Percentiles rank a stretch among this genome's conserved stretches.
Evolutionary conservation across 2,797 vertebrate species (phyloP).

Genomic region (Alcedo atthis): DNA sequence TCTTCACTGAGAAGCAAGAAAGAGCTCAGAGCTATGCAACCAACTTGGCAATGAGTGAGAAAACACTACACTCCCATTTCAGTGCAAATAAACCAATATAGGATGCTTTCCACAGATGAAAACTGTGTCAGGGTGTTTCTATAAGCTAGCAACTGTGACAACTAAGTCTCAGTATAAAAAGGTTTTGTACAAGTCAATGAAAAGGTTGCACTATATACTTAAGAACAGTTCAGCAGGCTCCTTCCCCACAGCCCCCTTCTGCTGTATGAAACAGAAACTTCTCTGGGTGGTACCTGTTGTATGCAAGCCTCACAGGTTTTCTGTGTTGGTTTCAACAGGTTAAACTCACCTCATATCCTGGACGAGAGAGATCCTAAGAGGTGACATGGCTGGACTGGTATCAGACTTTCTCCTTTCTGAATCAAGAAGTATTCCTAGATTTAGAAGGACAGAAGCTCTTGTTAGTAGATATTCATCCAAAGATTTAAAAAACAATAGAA

Average conservation of each 20-base stretch:
- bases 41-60: neutral
- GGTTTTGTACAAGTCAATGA: neutral
- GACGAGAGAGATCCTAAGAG: constrained; percentile 92
- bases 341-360: constrained; percentile 95
- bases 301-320: neutral
- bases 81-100: neutral
- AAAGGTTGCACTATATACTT: neutral
- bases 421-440: constrained; percentile 90
- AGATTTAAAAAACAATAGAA: neutral
- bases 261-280: neutral
- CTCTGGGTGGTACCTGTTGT: neutral
- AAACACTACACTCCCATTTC: neutral
- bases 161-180: neutral
- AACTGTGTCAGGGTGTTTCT: neutral
- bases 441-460: neutral
- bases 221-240: neutral
- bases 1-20: neutral
- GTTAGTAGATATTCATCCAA: neutral
- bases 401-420: constrained; percentile 95
- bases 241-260: neutral
- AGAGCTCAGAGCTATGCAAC: neutral
- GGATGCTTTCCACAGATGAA: neutral
- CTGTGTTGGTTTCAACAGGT: neutral
- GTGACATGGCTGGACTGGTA: constrained; percentile 88
- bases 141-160: neutral